Conservation (phyloP, 1,140 invertebrate species). For the Hyles vespertilio region DNA sequence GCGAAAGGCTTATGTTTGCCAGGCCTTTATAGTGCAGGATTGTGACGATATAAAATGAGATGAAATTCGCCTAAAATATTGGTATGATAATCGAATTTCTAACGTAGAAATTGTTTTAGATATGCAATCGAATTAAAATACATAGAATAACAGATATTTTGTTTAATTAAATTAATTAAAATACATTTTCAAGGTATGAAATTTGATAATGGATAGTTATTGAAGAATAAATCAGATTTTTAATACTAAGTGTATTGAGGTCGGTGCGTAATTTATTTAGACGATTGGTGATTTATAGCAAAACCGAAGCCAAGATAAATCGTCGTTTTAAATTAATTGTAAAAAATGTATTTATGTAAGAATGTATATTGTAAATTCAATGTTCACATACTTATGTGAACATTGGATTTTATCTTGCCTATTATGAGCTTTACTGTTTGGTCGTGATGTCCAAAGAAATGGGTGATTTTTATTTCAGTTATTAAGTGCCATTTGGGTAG, state of each 20-base stretch:
- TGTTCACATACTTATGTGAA: too few species aligned
- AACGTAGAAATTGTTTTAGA: neutral
- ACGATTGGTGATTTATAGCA: too few species aligned
- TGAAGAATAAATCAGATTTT: too few species aligned
- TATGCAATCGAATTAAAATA: neutral
- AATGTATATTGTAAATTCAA: neutral
- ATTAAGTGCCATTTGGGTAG: constrained; percentile 32
- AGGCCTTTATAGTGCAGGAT: constrained; percentile 49
- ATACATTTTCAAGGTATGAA: too few species aligned
- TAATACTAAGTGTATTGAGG: too few species aligned
- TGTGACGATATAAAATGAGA: neutral
- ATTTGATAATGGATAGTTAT: too few species aligned
- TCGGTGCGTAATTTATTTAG: too few species aligned
- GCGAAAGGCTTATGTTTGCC: constrained; percentile 59
- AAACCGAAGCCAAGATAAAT: too few species aligned
- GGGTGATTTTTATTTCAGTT: constrained; percentile 7
- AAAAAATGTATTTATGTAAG: constrained; percentile 1
- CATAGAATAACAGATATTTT: neutral
- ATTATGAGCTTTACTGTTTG: constrained; percentile 21
- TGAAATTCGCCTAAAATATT: neutral
- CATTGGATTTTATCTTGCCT: constrained; percentile 11
- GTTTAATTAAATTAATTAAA: neutral
- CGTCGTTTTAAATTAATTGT: neutral
- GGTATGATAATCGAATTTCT: neutral
- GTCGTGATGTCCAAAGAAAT: constrained; percentile 26